These are phyloP conservation scores for Xestia sexstrigata DNA, from an alignment of 2,888 invertebrate genomes.

Conservation along the genomic window DNA sequence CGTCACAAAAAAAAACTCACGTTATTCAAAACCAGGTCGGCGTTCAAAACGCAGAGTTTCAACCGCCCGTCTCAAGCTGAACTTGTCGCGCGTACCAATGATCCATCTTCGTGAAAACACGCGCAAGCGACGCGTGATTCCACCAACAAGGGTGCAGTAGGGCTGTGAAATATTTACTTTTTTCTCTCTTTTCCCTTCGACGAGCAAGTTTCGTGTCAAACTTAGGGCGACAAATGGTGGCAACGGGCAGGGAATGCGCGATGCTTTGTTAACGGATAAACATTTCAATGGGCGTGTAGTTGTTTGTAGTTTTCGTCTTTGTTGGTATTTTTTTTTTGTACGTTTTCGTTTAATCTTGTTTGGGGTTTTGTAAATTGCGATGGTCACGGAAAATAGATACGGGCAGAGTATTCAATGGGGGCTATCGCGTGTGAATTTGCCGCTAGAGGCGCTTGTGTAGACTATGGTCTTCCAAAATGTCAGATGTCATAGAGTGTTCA, in stretches of 20 bases:
- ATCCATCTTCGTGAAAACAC: constrained; percentile 89
- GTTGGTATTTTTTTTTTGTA: constrained; percentile 40
- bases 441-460: too few relatives aligned
- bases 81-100: constrained; percentile 80
- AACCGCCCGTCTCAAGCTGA: constrained; percentile 70
- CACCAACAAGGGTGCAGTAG: constrained; percentile 86
- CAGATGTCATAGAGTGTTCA: too few relatives aligned
- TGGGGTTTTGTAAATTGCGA: constrained; percentile 18
- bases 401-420: not conserved
- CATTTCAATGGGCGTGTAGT: constrained; percentile 66
- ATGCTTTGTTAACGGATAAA: constrained; percentile 75
- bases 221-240: constrained; percentile 81
- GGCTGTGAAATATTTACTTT: constrained; percentile 87
- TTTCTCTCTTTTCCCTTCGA: constrained; percentile 77
- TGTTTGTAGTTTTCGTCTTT: constrained; percentile 60
- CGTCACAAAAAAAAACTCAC: too few relatives aligned
- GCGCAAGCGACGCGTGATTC: constrained; percentile 89
- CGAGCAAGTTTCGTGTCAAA: constrained; percentile 82
- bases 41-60: constrained; percentile 41
- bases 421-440: too few relatives aligned
- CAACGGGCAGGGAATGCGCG: constrained; percentile 74
- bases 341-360: constrained; percentile 45
- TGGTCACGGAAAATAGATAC: not conserved
- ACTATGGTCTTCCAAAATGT: too few relatives aligned
- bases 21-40: too few relatives aligned